A percentile compares a stretch with the other conserved stretches of the same genome.
Conservation (phyloP, 2,113 vertebrate genomes). For the Suncus etruscus region DNA sequence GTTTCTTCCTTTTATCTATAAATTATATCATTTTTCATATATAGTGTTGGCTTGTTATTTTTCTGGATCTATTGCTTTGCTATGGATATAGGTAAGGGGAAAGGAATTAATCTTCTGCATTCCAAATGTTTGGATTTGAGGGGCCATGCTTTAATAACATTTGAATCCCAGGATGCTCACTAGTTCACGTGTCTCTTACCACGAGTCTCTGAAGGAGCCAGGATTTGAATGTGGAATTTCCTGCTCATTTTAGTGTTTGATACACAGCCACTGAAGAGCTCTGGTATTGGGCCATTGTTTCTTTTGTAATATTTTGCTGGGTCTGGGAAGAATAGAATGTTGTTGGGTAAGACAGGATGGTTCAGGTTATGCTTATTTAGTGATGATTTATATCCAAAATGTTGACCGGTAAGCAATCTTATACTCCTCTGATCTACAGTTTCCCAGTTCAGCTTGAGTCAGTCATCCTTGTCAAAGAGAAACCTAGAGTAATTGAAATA, state of each 20-base stretch:
- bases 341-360: constrained; percentile 57
- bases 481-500: constrained; percentile 29
- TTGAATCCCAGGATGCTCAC: not conserved
- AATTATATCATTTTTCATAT: not conserved
- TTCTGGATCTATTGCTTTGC: not conserved
- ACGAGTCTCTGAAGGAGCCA: constrained; percentile 26
- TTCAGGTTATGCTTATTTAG: constrained; percentile 44
- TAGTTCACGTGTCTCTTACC: not conserved
- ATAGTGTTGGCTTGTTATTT: not conserved
- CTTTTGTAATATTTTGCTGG: not conserved
- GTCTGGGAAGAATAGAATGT: not conserved
- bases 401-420: constrained; percentile 4
- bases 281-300: constrained; percentile 45
- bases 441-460: constrained; percentile 56
- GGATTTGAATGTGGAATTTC: constrained; percentile 31
- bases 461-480: constrained; percentile 66
- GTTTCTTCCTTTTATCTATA: not conserved
- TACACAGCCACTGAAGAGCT: constrained; percentile 37
- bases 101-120: not conserved
- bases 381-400: constrained; percentile 48
- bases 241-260: constrained; percentile 8
- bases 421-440: constrained; percentile 65
- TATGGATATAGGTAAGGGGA: not conserved
- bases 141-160: not conserved
- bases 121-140: constrained; percentile 38